These are phyloP conservation scores for Buphagus erythrorhynchus DNA, from an alignment of 2,797 vertebrate species.

Conservation along the genomic window DNA sequence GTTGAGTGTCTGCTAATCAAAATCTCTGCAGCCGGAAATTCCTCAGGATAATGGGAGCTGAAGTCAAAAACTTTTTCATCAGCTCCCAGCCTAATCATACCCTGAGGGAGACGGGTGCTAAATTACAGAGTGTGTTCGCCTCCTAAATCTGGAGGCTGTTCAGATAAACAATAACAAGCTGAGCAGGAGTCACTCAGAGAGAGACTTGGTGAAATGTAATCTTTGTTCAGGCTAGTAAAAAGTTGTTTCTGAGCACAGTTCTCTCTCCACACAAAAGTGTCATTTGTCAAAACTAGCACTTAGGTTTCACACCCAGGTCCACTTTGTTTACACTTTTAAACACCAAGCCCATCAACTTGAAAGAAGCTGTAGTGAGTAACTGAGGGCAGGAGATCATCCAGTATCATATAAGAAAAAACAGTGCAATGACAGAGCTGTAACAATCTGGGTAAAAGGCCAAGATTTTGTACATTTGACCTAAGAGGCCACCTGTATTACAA, in stretches of 20 bases:
- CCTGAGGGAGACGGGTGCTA: slow-evolving; percentile 30
- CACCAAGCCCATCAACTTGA: slow-evolving; percentile 1
- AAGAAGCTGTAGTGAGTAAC: background rate
- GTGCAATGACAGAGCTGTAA: slow-evolving; percentile 54
- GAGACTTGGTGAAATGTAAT: background rate
- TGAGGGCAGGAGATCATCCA: background rate
- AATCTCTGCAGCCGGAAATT: slow-evolving; percentile 28
- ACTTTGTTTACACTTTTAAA: slow-evolving; percentile 8
- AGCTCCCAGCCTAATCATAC: slow-evolving; percentile 15
- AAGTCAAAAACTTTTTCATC: slow-evolving; percentile 51
- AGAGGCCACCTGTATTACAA: slow-evolving; percentile 26
- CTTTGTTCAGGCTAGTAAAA: slow-evolving; percentile 10
- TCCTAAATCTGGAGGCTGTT: background rate
- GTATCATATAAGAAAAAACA: slow-evolving; percentile 29
- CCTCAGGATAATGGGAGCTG: background rate
- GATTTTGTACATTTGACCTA: slow-evolving; percentile 56
- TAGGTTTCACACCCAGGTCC: slow-evolving; percentile 47
- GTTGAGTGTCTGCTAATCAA: slow-evolving; percentile 7
- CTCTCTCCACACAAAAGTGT: background rate
- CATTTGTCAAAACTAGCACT: slow-evolving; percentile 48
- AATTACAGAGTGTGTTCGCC: slow-evolving; percentile 37
- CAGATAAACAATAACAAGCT: slow-evolving; percentile 36
- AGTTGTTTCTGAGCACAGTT: background rate
- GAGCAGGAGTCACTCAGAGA: background rate
- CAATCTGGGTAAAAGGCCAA: slow-evolving; percentile 33